Evolutionary conservation across 1,140 invertebrate genomes (phyloP), one percentile per base, ranked within the genome.

Genomic region (Apis cerana): DNA sequence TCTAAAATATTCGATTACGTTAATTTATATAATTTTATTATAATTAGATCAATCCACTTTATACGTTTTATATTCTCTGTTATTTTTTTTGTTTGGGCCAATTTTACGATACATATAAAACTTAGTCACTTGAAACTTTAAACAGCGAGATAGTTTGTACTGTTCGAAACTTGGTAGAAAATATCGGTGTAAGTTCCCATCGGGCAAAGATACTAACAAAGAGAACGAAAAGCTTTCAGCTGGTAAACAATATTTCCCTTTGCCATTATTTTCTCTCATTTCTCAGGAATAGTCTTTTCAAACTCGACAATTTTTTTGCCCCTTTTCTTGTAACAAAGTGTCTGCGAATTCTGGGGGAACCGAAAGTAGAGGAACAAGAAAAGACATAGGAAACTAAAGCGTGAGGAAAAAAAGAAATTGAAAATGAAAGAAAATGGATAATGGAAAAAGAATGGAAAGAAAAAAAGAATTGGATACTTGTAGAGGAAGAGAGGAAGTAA

Each of bases 171-270:
- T 50, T 50, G 19, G 7, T 23, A 50, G 12, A 21, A 50, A 50
- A 9, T 12, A 69, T 48, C n/a, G 67, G 21, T 69, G 67, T 48
- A 48, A n/a, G 17, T 69, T 48, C 21, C 5, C 33, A 69, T n/a
- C 21, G 12, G 2, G 12, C 12, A 48, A 15, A 43, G 43, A 12
- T 15, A 21, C 19, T 48, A 15, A 48, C 21, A 19, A 43, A 48
- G 1, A 12, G 5, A 69, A 21, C 19, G 43, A 48, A 21, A 48
- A 12, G 67, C 67, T 69, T 69, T 69, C n/a, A 69, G 43, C 7
- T 69, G 27, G 67, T n/a, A 69, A 69, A 69, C 43, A 21, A 69
- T 69, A 69, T 69, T 69, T 48, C 67, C 67, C 67, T 69, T 48
- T 48, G 67, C 8, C 67, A 48, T 69, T 69, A 48, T 48, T 69